A percentile compares a stretch with the other conserved stretches of the same genome.
phyloP scores from a whole-genome alignment of 2,113 vertebrate species.

The Seriola quinqueradiata region DNA sequence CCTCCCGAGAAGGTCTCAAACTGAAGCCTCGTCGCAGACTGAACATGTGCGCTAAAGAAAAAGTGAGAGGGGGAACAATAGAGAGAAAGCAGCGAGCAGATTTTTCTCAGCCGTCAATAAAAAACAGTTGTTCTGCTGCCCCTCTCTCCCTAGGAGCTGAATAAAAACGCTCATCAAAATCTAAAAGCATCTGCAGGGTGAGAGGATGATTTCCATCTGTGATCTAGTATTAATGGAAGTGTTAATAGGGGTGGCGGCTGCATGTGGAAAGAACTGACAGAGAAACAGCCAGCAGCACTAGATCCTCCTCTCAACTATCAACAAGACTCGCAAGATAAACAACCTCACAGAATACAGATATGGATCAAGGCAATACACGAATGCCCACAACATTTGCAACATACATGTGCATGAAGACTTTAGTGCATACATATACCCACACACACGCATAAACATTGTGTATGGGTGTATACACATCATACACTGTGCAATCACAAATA shows the following conservation, averaged over 20 bases:
- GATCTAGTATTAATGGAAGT: conserved; percentile 71
- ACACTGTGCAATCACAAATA: conserved; percentile 4
- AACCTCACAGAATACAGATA: conserved; percentile 33
- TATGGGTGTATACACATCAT: background rate
- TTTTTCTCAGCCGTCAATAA: conserved; percentile 54
- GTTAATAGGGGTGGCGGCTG: conserved; percentile 67
- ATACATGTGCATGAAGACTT: background rate
- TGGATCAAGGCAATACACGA: background rate
- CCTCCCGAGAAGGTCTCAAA: conserved; percentile 35
- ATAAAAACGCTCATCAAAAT: conserved; percentile 67
- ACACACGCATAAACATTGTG: background rate
- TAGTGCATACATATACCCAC: background rate
- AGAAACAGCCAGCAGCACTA: conserved; percentile 53
- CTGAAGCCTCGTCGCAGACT: conserved; percentile 23
- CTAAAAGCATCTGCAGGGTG: conserved; percentile 56
- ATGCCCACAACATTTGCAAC: background rate
- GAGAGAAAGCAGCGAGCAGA: background rate
- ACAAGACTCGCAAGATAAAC: conserved; percentile 40
- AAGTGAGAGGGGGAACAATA: conserved; percentile 14
- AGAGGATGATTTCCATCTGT: conserved; percentile 72
- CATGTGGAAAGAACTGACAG: conserved; percentile 46
- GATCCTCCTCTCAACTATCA: conserved; percentile 50
- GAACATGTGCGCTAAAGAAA: conserved; percentile 20
- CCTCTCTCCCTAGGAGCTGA: conserved; percentile 48
- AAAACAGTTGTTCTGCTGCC: conserved; percentile 51